These are phyloP conservation scores for Falco rusticolus DNA, from an alignment of 2,797 vertebrate species.

Conservation along the genomic window DNA sequence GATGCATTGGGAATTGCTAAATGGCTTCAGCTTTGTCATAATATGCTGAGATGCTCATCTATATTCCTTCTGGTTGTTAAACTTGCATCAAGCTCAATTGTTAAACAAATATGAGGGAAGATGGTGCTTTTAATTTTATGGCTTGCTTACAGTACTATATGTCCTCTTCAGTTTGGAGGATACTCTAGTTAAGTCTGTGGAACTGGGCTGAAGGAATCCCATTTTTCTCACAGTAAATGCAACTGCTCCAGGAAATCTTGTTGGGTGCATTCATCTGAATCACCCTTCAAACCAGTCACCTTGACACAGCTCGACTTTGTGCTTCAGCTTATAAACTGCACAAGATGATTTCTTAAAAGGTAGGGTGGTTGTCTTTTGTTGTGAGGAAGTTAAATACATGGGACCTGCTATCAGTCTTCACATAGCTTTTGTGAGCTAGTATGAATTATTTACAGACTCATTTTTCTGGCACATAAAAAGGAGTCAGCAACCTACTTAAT, in stretches of 20 bases:
- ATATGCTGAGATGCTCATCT: neutral
- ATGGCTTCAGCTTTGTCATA: neutral
- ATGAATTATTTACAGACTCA: neutral
- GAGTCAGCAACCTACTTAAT: neutral
- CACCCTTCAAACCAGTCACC: neutral
- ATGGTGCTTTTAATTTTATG: neutral
- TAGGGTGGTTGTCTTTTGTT: neutral
- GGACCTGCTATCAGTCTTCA: neutral
- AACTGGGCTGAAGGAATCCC: neutral
- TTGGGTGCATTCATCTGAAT: neutral
- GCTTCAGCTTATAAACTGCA: neutral
- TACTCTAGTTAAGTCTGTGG: neutral
- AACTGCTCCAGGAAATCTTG: neutral
- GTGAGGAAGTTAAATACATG: neutral
- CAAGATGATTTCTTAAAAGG: neutral
- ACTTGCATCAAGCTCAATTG: neutral
- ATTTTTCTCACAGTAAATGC: neutral
- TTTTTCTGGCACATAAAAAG: neutral
- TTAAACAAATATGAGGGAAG: constrained; percentile 6
- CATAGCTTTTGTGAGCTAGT: neutral
- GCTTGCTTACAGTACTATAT: neutral
- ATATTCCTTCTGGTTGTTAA: neutral
- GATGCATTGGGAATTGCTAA: neutral
- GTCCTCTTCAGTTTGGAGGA: neutral
- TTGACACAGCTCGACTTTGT: neutral